phyloP scores from a whole-genome alignment of 2,113 vertebrate species.

The Sander lucioperca region DNA sequence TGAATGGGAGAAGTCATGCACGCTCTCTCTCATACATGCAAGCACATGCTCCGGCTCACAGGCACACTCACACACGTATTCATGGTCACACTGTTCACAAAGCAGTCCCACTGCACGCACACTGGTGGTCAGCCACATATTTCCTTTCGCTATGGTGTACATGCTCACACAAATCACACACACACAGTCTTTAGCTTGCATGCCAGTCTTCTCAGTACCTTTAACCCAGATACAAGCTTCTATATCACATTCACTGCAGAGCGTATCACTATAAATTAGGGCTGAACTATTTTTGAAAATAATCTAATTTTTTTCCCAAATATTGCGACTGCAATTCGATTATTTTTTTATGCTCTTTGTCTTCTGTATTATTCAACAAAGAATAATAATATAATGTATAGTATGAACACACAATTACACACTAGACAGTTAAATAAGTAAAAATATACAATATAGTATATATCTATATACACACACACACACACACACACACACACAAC shows the following conservation, averaged over 20 bases:
- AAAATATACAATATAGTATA: too few relatives aligned
- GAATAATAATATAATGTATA: too few relatives aligned
- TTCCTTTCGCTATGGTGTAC: constrained; percentile 44
- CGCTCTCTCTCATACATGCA: constrained; percentile 64
- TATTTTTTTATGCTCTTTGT: too few relatives aligned
- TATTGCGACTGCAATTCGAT: too few relatives aligned
- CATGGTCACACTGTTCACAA: constrained; percentile 49
- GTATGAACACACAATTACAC: too few relatives aligned
- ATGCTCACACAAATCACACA: constrained; percentile 19
- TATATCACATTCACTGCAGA: constrained; percentile 37
- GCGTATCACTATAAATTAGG: constrained; percentile 8
- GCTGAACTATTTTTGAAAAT: too few relatives aligned
- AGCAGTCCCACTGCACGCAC: constrained; percentile 44
- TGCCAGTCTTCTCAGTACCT: constrained; percentile 17
- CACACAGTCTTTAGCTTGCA: constrained; percentile 40
- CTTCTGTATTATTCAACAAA: too few relatives aligned
- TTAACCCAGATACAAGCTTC: constrained; percentile 16
- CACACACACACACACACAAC: too few relatives aligned
- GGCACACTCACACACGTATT: constrained; percentile 38
- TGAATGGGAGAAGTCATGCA: constrained; percentile 61
- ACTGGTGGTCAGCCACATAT: constrained; percentile 40
- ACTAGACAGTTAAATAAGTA: too few relatives aligned
- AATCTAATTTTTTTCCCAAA: too few relatives aligned
- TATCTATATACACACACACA: too few relatives aligned
- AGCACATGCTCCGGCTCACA: constrained; percentile 60